Base-by-base conservation (phyloP, 1,140 invertebrate species). In the Metopolophium dirhodum region DNA sequence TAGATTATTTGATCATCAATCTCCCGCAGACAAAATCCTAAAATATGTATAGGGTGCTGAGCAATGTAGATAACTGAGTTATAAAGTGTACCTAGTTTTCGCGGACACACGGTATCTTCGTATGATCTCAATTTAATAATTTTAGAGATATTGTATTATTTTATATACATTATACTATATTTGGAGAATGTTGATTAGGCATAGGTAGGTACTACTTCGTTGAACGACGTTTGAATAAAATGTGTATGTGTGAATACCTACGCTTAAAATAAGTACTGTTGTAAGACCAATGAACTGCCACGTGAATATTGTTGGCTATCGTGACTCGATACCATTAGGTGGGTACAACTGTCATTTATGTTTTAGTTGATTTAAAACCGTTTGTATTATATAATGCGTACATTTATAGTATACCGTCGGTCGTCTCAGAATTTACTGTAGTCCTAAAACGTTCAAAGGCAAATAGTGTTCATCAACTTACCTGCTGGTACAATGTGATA, bases 401-500 rank as follows among this genome's bases (percentile, higher is more conserved):
- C 3, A 68, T 68, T 14, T 68, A n/a, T 30, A n/a, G n/a, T n/a
- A 20, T 18, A n/a, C 14, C 14, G 4, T n/a, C 14, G 61, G 61
- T 35, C 14, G n/a, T n/a, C 61, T 77, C 61, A 18, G 1, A n/a
- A 49, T 47, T 85, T 1, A 26, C 22, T 11, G 41, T 45, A 41
- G 41, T 41, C 41, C 2, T 41, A 2, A 26, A 85, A 23, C 26
- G 26, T 77, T 41, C 4, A 26, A 85, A 23, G 14, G 8, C 37
- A 11, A 47, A 86, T 41, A 22, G 86, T 22, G 86, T 22, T 22
- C 7, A 23, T 37, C 11, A 7, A 85, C 93, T 94, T 94, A 96
- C 95, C 96, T 93, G 96, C 96, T 68, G 96, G 96, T 86, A 96
- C 96, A 49, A 96, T 95, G 93, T 96, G 96, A 94, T 96, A 96